Evolutionary conservation across 2,113 vertebrate species (phyloP).

Genomic region (Tiliqua scincoides): DNA sequence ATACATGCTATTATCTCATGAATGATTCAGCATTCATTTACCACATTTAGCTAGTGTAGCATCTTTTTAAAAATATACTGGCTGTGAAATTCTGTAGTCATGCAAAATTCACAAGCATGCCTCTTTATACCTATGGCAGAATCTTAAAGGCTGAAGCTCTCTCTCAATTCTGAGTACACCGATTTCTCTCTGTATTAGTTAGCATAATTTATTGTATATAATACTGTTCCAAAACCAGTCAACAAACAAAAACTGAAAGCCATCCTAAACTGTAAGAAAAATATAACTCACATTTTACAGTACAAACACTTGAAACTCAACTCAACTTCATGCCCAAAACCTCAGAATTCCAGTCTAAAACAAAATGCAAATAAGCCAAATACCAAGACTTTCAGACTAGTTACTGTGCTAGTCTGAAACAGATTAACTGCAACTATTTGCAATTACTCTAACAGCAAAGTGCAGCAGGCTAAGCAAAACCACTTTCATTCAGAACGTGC

Average conservation of each 20-base stretch:
- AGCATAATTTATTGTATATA: conserved; percentile 3
- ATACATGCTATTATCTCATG: conserved; percentile 16
- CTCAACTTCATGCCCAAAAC: background rate
- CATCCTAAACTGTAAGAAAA: background rate
- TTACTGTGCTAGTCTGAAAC: conserved; percentile 29
- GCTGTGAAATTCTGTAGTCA: conserved; percentile 41
- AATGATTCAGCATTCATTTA: conserved; percentile 48
- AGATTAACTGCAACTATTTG: too few relatives aligned
- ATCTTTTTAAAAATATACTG: conserved; percentile 33
- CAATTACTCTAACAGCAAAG: too few relatives aligned
- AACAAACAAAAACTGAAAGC: conserved; percentile 22
- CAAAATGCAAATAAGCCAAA: background rate
- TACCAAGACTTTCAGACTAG: too few relatives aligned
- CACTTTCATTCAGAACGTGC: background rate
- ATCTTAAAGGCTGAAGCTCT: conserved; percentile 34
- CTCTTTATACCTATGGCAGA: conserved; percentile 2
- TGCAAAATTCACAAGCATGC: conserved; percentile 57
- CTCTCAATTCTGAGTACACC: conserved; percentile 10
- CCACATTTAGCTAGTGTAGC: conserved; percentile 32
- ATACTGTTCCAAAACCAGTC: conserved; percentile 13
- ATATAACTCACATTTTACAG: conserved; percentile 15
- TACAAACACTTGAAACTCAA: conserved; percentile 6
- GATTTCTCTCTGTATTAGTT: conserved; percentile 41
- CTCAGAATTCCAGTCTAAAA: background rate
- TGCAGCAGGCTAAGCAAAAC: background rate